These are phyloP conservation scores for Paratilapia polleni DNA, from an alignment of 2,113 vertebrate species.

Conservation along the genomic window DNA sequence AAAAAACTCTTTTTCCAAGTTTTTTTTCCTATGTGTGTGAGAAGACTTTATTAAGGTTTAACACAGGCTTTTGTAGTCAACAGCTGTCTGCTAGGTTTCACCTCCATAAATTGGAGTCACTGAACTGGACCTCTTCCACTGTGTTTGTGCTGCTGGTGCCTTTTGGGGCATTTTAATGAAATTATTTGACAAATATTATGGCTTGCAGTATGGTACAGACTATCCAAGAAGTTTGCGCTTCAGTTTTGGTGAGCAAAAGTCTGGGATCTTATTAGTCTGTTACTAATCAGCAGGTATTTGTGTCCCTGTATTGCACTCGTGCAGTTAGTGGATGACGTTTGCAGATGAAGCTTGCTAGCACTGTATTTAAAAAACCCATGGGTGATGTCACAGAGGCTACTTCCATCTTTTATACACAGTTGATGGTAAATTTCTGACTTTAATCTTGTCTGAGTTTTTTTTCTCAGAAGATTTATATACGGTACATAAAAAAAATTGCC, in stretches of 20 bases:
- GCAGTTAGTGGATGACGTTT: too few relatives aligned
- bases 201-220: background rate
- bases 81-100: background rate
- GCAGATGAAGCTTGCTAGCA: too few relatives aligned
- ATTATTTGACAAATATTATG: fast-evolving
- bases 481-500: too few relatives aligned
- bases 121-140: background rate
- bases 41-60: background rate
- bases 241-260: too few relatives aligned
- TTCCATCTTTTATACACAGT: background rate
- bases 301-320: too few relatives aligned
- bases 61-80: background rate
- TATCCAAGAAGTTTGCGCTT: background rate
- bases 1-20: too few relatives aligned
- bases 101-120: background rate
- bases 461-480: too few relatives aligned
- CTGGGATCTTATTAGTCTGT: background rate
- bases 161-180: background rate
- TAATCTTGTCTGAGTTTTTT: too few relatives aligned
- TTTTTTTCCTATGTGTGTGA: background rate
- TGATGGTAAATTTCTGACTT: background rate
- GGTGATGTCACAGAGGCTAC: too few relatives aligned
- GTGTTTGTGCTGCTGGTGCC: background rate
- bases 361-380: too few relatives aligned
- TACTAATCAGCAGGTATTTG: background rate